phyloP scores from a whole-genome alignment of 1,140 invertebrate genomes.

The Watersipora subatra region DNA sequence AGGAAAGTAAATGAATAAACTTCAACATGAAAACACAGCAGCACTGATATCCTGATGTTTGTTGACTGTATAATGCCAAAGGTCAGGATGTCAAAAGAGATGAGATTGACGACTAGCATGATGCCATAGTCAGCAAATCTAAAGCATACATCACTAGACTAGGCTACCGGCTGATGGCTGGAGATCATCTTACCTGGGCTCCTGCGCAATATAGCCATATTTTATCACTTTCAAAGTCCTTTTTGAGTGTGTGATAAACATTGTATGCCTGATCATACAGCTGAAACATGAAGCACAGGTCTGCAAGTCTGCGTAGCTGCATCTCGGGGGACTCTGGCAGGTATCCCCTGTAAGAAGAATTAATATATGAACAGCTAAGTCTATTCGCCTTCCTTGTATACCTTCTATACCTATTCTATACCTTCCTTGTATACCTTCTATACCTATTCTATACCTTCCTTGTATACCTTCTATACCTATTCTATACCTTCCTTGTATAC shows the following conservation, averaged over 20 bases:
- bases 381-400: too few species aligned
- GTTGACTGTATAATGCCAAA: background rate
- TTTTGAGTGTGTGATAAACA: constrained; percentile 84
- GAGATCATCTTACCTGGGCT: constrained; percentile 48
- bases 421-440: too few species aligned
- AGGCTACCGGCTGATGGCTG: background rate
- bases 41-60: background rate
- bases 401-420: too few species aligned
- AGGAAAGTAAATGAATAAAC: too few species aligned
- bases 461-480: too few species aligned
- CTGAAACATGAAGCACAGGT: constrained; percentile 90
- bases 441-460: too few species aligned
- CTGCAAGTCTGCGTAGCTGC: constrained; percentile 76
- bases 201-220: constrained; percentile 94
- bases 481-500: too few species aligned
- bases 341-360: constrained; percentile 34
- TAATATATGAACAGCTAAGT: background rate
- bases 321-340: constrained; percentile 63
- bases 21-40: too few species aligned
- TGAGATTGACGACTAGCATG: constrained; percentile 6
- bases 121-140: background rate
- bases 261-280: constrained; percentile 82
- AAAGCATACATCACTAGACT: background rate
- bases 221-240: constrained; percentile 87
- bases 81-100: background rate